phyloP scores from a whole-genome alignment of 2,113 vertebrate genomes.

The Desmodus rotundus region DNA sequence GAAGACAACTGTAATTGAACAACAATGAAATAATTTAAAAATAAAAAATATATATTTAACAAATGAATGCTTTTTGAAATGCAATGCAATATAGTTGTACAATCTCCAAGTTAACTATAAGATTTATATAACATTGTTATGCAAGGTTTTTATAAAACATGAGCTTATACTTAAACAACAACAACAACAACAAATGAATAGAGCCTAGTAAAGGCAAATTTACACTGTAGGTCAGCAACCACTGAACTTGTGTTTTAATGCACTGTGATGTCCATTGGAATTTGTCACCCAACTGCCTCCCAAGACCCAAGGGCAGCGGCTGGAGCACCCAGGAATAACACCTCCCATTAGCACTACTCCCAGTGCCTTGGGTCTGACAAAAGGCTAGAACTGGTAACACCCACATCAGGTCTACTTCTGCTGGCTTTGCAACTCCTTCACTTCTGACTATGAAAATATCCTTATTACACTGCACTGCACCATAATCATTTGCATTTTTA shows the following conservation, averaged over 20 bases:
- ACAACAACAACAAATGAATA: neutral
- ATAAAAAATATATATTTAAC: too few species aligned
- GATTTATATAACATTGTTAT: too few species aligned
- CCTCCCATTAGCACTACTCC: rapidly evolving
- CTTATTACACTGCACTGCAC: neutral
- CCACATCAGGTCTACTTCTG: neutral
- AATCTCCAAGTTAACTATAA: too few species aligned
- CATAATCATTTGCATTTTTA: conserved; percentile 67
- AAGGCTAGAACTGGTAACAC: neutral
- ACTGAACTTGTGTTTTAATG: neutral
- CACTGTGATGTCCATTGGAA: neutral
- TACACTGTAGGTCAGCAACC: neutral
- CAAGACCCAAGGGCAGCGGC: neutral
- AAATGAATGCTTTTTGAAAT: too few species aligned
- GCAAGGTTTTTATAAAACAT: too few species aligned
- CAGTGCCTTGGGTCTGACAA: neutral
- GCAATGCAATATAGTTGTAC: too few species aligned
- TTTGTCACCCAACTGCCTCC: neutral
- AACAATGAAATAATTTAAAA: too few species aligned
- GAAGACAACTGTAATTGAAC: too few species aligned
- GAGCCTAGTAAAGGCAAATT: neutral
- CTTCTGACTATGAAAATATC: conserved; percentile 49
- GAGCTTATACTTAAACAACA: too few species aligned
- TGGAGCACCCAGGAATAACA: neutral
- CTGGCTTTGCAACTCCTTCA: neutral